Evolutionary conservation across 2,888 invertebrate genomes (phyloP).

Genomic region (Calameuta pallipes): DNA sequence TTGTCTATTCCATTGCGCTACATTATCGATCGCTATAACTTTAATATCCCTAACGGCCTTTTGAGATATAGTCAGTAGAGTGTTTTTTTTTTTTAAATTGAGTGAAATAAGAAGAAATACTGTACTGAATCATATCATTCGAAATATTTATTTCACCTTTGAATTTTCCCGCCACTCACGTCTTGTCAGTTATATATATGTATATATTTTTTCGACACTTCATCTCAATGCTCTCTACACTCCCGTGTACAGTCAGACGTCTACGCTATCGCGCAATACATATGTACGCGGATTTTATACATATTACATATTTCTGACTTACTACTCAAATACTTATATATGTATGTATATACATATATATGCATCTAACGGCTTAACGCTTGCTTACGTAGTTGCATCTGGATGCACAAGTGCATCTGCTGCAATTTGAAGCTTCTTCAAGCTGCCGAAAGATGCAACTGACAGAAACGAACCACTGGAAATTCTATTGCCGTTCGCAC

Average conservation of each 20-base stretch:
- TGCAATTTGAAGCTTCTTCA: background rate
- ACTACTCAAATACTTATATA: background rate
- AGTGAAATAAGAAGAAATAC: background rate
- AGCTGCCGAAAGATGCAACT: background rate
- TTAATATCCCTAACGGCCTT: background rate
- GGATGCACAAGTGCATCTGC: background rate
- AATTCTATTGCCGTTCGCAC: background rate
- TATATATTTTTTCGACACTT: background rate
- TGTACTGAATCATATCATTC: background rate
- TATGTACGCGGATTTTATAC: constrained; percentile 37
- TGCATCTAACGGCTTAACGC: constrained; percentile 4
- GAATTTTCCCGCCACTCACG: background rate
- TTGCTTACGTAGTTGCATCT: constrained; percentile 1
- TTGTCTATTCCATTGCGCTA: background rate
- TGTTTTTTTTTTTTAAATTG: background rate
- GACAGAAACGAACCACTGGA: background rate
- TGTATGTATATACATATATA: background rate
- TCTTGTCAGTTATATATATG: background rate
- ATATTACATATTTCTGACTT: constrained; percentile 36
- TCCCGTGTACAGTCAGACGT: background rate
- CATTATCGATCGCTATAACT: background rate
- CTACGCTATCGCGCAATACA: constrained; percentile 23
- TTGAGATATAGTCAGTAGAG: background rate
- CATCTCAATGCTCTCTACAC: background rate
- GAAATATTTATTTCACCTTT: background rate